Base-by-base conservation (phyloP, 2,888 invertebrate species). In the Diabrotica balteata region DNA sequence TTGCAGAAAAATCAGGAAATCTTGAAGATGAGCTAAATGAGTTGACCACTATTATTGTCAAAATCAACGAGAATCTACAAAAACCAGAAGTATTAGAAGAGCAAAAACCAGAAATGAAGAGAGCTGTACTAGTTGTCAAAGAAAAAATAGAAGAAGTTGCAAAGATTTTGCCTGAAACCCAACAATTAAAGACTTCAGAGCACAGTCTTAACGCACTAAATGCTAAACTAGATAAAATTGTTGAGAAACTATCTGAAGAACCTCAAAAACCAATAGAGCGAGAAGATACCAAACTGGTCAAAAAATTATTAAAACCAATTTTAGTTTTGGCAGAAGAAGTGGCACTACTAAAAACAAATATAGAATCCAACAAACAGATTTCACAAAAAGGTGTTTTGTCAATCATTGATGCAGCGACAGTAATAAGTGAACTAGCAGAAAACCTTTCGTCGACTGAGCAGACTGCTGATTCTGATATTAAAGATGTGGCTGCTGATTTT, bases 41-140 rank as follows among this genome's bases (percentile, higher is more conserved):
- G 49, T 46, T 70, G 44, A 51, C 58, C 32, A 49, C 53, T 32
- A 9, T 64, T 17, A 8, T 64, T 47, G 60, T 63, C 8, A 63
- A 70, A 55, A 52, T 71, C 4, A 70, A 72, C 60, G 66, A 68
- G 47, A 53, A 47, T 8, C n/a, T 67, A 7, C 32, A 61, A 22
- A 66, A 75, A 52, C 71, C 76, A n/a, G 69, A 73, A 61, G 51
- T 71, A 53, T 43, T 71, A 7, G 68, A 75, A 62, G 11, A 64
- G 22, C 69, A 74, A 51, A 74, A 75, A 61, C 67, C 71, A 32
- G 69, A 73, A 66, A 10, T 78, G 8, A 52, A 63, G 17, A 59
- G 72, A 55, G 72, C 74, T 17, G 17, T 61, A 7, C 2, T 61
- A 53, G 68, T 70, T 44, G 45, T 76, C 9, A 77, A 76, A 68